Conservation (phyloP, 2,797 vertebrate species). For the Myioborus melanocephalus region DNA sequence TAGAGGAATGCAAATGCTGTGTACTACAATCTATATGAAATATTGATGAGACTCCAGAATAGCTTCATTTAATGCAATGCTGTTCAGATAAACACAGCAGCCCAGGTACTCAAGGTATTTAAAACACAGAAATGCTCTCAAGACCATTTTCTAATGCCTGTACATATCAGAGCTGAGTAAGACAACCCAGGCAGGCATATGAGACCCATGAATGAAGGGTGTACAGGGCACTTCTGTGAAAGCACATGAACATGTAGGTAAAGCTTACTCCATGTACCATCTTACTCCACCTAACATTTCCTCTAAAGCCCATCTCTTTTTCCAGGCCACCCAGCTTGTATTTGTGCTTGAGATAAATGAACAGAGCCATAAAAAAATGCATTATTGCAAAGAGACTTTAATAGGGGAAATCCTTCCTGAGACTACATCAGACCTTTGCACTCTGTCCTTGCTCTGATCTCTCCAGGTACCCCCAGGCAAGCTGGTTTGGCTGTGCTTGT, state of each 20-base stretch:
- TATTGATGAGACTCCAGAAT: not conserved
- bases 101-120: not conserved
- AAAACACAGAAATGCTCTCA: not conserved
- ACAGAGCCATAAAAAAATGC: not conserved
- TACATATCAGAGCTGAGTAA: not conserved
- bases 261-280: not conserved
- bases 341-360: not conserved
- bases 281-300: not conserved
- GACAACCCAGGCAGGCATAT: not conserved
- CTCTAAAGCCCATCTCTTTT: not conserved
- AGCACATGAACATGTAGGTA: not conserved
- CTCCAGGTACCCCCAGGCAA: not conserved
- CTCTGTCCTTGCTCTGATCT: accelerated
- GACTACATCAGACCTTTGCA: not conserved
- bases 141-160: not conserved
- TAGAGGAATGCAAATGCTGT: not conserved
- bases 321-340: not conserved
- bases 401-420: not conserved
- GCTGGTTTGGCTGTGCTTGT: not conserved
- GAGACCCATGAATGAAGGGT: not conserved
- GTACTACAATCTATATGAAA: not conserved
- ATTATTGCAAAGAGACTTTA: not conserved
- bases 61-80: not conserved
- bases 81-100: not conserved
- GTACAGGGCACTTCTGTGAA: not conserved